A percentile compares a stretch with the other conserved stretches of the same genome.
phyloP scores from a whole-genome alignment of 2,797 vertebrate genomes.

The Danio aesculapii region DNA sequence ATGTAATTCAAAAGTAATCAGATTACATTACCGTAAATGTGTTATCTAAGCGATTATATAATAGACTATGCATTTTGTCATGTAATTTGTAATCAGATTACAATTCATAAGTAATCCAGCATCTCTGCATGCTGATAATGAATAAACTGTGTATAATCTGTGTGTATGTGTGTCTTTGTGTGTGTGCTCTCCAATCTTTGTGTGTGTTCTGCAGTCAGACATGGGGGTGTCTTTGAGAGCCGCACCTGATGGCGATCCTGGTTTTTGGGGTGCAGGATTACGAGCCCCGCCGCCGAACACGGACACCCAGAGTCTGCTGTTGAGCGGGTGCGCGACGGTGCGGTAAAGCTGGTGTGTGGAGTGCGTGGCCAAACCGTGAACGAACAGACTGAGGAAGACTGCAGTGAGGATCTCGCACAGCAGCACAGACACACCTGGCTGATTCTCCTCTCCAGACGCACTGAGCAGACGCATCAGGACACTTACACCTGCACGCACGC shows the following conservation, averaged over 20 bases:
- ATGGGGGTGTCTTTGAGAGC: neutral
- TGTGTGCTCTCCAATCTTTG: too few relatives aligned
- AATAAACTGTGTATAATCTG: too few relatives aligned
- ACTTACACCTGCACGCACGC: conserved; percentile 82
- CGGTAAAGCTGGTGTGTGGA: conserved; percentile 93
- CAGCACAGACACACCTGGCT: conserved; percentile 89
- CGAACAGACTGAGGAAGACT: conserved; percentile 94
- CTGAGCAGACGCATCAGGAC: conserved; percentile 86
- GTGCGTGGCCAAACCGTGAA: conserved; percentile 95
- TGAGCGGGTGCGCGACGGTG: conserved; percentile 91
- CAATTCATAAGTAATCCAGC: too few relatives aligned
- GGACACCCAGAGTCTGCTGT: conserved; percentile 92
- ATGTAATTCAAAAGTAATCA: too few relatives aligned
- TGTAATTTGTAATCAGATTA: too few relatives aligned
- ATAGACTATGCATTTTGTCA: too few relatives aligned
- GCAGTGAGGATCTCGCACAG: conserved; percentile 96
- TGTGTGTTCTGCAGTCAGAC: too few relatives aligned
- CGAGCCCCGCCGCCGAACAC: conserved; percentile 92
- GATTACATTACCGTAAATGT: too few relatives aligned
- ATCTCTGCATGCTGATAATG: too few relatives aligned
- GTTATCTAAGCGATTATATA: too few relatives aligned
- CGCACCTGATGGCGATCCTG: conserved; percentile 80
- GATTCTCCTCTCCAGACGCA: conserved; percentile 92
- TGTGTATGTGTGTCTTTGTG: too few relatives aligned
- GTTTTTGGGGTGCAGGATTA: conserved; percentile 75